phyloP scores from a whole-genome alignment of 2,797 vertebrate genomes.

The Otolemur crassicaudatus region DNA sequence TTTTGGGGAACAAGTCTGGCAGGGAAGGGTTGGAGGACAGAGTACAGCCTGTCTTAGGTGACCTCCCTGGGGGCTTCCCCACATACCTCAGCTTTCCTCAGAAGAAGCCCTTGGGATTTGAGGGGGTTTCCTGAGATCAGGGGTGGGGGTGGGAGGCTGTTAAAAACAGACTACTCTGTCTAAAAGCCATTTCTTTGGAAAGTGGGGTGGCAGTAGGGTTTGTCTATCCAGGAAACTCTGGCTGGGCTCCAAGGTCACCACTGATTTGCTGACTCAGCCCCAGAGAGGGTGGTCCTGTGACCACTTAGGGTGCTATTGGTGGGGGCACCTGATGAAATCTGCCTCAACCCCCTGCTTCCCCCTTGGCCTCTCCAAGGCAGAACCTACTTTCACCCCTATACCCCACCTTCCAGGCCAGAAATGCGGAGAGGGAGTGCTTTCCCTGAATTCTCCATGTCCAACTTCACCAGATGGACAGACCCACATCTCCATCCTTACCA shows the following conservation, averaged over 20 bases:
- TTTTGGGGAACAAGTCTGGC: rapidly evolving
- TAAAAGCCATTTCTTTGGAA: conserved; percentile 30
- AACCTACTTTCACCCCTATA: neutral
- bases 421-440: neutral
- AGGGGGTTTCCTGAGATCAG: conserved; percentile 67
- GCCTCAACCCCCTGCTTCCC: too few species aligned
- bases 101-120: neutral
- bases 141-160: neutral
- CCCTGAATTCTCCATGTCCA: neutral
- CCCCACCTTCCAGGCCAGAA: neutral
- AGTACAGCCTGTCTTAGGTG: neutral
- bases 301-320: neutral
- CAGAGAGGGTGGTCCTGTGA: neutral
- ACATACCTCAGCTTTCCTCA: neutral
- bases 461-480: neutral
- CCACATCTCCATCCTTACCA: neutral
- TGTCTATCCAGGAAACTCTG: conserved; percentile 19
- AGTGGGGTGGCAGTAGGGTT: neutral
- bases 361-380: neutral
- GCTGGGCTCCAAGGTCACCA: neutral
- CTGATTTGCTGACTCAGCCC: neutral
- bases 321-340: neutral
- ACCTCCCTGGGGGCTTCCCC: neutral
- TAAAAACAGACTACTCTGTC: neutral
- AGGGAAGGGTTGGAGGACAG: neutral